phyloP scores from a whole-genome alignment of 2,113 vertebrate species.

The Syngnathus scovelli region DNA sequence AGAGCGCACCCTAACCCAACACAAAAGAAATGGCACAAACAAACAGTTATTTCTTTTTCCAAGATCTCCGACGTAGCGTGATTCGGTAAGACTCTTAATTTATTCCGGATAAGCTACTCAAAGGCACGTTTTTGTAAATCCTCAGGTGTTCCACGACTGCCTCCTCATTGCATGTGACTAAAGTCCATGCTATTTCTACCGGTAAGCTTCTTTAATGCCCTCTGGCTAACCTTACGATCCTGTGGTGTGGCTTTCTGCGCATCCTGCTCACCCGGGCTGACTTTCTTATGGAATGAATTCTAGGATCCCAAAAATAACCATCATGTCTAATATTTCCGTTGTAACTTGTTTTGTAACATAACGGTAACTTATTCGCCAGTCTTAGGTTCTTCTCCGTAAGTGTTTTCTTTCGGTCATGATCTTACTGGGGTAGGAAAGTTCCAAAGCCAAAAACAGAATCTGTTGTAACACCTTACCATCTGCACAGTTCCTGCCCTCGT shows the following conservation, averaged over 20 bases:
- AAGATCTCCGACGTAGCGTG: neutral
- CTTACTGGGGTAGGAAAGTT: neutral
- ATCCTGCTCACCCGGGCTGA: too few species aligned
- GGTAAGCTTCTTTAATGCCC: conserved; percentile 55
- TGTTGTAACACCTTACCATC: conserved; percentile 71
- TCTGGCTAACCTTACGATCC: conserved; percentile 26
- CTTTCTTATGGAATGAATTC: too few species aligned
- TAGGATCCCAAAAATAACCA: too few species aligned
- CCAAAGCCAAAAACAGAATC: neutral
- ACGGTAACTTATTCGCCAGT: too few species aligned
- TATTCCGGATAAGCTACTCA: conserved; percentile 16
- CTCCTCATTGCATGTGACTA: conserved; percentile 26
- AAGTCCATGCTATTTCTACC: conserved; percentile 40
- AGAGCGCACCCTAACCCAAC: neutral
- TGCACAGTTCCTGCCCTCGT: conserved; percentile 69
- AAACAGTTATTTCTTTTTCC: neutral
- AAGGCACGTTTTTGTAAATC: conserved; percentile 58
- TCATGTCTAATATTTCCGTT: too few species aligned
- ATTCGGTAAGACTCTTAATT: conserved; percentile 10
- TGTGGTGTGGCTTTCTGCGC: neutral
- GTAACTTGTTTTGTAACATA: too few species aligned
- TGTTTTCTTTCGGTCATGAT: neutral
- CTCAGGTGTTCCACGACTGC: conserved; percentile 41
- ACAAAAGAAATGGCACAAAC: neutral
- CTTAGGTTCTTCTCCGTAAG: too few species aligned